Base-by-base conservation (phyloP, 2,113 vertebrate genomes). In the Argyrosomus japonicus region DNA sequence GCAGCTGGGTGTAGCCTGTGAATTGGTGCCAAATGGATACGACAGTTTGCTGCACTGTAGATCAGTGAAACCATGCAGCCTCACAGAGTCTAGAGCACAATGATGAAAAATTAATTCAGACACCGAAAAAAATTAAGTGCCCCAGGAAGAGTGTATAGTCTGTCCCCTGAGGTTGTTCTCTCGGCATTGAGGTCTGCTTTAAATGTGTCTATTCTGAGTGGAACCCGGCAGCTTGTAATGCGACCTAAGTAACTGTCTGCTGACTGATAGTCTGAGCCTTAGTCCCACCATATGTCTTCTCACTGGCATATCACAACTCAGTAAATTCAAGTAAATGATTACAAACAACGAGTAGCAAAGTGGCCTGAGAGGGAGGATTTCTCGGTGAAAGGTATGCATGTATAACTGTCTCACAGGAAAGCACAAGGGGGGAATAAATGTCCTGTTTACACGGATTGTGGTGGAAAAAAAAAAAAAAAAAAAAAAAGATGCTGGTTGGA, bases 21-120 rank as follows among this genome's bases (percentile, higher is more conserved):
- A 91, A 90, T 82, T 47, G 87, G 83, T 92, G 93, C 91, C 94
- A 94, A 94, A 90, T 87, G 91, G 89, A 82, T 88, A 86, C 88
- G 91, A 91, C 92, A 92, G 87, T 89, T 89, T 86, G 70, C 81
- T 89, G 83, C 76, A 77, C 86, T 93, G 91, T 90, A 95, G 92
- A 94, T 95, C 94, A 93, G 94, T 95, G 92, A 95, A 91, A 95
- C 93, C 92, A 93, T 93, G 92, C 94, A 96, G 92, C 92, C 85
- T 91, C 62, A 90, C 92, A 91, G 94, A 91, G 86, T 92, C 79
- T 93, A 92, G 93, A 79, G 93, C 95, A 91, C 92, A 92, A 95
- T 93, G 93, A 96, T 97, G 87, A 97, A 97, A 97, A 97, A 97
- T 97, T 96, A 95, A 97, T 97, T 94, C 91, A 73, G 79, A 95